Base-by-base conservation (phyloP, 2,888 invertebrate genomes). In the Drosophila monieri region DNA sequence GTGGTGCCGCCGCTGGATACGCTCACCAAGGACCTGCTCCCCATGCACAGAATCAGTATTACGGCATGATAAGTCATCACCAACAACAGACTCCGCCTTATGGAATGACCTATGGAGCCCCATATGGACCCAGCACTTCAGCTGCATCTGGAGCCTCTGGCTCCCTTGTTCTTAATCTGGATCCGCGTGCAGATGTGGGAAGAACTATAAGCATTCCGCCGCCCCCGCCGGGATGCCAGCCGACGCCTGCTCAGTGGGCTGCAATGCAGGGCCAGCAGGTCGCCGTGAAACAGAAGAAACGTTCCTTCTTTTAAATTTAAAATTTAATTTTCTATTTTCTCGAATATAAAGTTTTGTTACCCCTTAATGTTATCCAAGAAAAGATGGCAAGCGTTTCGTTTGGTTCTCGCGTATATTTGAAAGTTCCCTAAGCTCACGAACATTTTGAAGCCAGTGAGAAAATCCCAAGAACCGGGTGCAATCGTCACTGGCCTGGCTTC, bases 181-280 rank as follows among this genome's bases (percentile, higher is more conserved):
- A 88, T 55, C 49, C 90, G n/a, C 88, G 89, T 4, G 90, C 89
- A 3, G 73, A 83, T 27, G n/a, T 89, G 55, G 76, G 83, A 3
- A 86, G 81, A 1, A 81, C 80, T 44, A 27, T 74, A 0, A 53
- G 80, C 5, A 83, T 91, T 44, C 91, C 91, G 6, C 91, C 91
- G 30, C 91, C 91, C 6, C 91, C 91, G 2, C 91, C 91, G 0
- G 91, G 91, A 0, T 91, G 85, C 69, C 72, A 88, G 37, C 90
- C 91, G 3, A 91, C 90, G 1, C 85, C 91, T 0, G 91, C 89
- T 6, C 91, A 91, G 67, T 65, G 90, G 48, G 91, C 91, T 1
- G 91, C 90, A 0, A 86, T 91, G 81, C 89, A 90, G 53, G 91
- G 91, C 1, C 89, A 90, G 62, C 86, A 89, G 2, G 91, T 91